phyloP scores from a whole-genome alignment of 2,797 vertebrate species.

The Artibeus jamaicensis region DNA sequence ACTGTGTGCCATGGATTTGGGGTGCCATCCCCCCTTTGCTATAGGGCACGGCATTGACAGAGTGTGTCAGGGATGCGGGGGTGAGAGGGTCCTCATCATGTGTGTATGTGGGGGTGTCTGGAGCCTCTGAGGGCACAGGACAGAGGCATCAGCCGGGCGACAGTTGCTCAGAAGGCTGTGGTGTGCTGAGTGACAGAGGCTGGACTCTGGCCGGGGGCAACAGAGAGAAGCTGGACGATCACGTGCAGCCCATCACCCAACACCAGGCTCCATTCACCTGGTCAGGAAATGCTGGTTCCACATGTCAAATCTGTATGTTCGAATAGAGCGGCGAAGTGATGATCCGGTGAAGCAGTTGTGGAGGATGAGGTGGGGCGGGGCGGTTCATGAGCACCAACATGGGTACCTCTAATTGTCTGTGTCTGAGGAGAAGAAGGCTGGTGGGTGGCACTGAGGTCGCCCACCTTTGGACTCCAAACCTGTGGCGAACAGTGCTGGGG shows the following conservation, averaged over 20 bases:
- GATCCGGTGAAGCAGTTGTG: background rate
- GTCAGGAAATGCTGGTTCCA: background rate
- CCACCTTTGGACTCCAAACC: rapidly evolving
- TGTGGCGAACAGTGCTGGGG: background rate
- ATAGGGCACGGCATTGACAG: background rate
- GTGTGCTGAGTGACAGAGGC: background rate
- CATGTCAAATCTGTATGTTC: background rate
- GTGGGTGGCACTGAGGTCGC: rapidly evolving
- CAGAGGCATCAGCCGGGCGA: background rate
- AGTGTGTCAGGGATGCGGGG: no score
- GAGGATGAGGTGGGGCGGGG: background rate
- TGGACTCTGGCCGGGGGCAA: background rate
- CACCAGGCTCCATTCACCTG: background rate
- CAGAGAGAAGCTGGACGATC: background rate
- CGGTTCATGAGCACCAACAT: no score
- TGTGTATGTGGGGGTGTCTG: no score
- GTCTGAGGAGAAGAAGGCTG: background rate
- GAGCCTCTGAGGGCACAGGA: background rate
- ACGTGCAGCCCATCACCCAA: background rate
- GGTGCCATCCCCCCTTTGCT: background rate
- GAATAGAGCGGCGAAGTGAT: background rate
- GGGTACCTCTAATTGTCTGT: background rate
- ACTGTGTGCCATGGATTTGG: background rate
- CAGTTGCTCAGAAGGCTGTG: background rate
- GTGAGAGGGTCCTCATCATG: background rate